Conservation (phyloP, 2,113 vertebrate species). For the Peromyscus maniculatus region DNA sequence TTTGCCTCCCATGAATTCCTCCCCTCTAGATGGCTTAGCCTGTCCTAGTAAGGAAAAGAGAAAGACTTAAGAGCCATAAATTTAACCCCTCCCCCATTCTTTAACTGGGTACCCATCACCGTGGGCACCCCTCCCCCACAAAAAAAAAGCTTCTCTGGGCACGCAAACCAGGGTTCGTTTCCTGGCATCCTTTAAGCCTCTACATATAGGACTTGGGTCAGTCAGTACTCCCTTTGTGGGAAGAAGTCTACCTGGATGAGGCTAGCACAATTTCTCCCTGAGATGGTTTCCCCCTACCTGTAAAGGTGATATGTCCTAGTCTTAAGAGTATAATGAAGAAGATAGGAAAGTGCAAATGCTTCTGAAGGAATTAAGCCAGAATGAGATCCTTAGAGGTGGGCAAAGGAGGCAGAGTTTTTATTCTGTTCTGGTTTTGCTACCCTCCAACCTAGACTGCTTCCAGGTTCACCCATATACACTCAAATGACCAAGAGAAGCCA, state of each 20-base stretch:
- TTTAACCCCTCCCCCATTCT: not conserved
- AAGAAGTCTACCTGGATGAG: not conserved
- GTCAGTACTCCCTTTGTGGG: not conserved
- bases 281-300: not conserved
- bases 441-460: not conserved
- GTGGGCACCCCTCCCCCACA: not conserved
- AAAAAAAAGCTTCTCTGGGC: not conserved
- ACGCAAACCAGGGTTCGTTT: conserved; percentile 23
- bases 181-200: not conserved
- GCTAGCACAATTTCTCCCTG: not conserved
- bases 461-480: not conserved
- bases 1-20: not conserved
- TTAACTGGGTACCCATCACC: not conserved
- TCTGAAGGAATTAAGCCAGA: not conserved
- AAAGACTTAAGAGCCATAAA: not conserved
- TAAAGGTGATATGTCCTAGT: not conserved
- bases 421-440: not conserved
- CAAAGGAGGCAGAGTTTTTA: not conserved
- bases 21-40: not conserved
- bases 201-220: not conserved
- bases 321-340: not conserved
- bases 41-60: not conserved
- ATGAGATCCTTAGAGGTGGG: not conserved
- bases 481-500: not conserved
- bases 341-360: not conserved